These are phyloP conservation scores for Xenopus tropicalis DNA, from an alignment of 2,113 vertebrate species.

Conservation along the genomic window DNA sequence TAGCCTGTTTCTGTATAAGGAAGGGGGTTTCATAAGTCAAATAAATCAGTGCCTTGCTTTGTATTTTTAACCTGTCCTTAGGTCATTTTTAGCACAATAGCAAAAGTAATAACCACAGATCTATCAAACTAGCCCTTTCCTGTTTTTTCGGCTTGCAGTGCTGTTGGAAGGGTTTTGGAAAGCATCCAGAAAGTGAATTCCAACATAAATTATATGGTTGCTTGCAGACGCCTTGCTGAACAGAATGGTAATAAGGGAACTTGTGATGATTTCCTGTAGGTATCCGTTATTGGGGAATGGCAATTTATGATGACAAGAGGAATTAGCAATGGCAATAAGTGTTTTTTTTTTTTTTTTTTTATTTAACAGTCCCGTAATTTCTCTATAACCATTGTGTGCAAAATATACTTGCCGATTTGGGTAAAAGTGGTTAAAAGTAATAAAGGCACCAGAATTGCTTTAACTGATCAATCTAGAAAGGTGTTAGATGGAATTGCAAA, in stretches of 20 bases:
- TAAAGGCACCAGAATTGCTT: too few relatives aligned
- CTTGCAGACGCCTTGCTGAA: background rate
- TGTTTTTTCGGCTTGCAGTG: background rate
- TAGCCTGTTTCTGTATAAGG: background rate
- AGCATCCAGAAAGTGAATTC: background rate
- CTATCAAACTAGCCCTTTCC: slow-evolving; percentile 1
- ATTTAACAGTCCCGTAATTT: too few relatives aligned
- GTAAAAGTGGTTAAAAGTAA: too few relatives aligned
- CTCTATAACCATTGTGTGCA: too few relatives aligned
- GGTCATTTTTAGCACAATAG: background rate
- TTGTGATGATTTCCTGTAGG: background rate
- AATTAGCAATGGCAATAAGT: too few relatives aligned
- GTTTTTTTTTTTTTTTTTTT: too few relatives aligned
- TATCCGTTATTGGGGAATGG: background rate
- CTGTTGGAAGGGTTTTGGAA: background rate
- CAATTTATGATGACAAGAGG: background rate
- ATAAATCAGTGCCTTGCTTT: too few relatives aligned
- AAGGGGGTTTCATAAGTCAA: background rate
- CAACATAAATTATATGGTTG: slow-evolving; percentile 8
- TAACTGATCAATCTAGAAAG: too few relatives aligned
- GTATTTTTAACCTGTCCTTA: background rate
- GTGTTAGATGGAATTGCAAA: too few relatives aligned
- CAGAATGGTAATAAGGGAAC: background rate
- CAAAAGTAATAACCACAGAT: background rate
- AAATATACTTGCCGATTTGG: too few relatives aligned